Base-by-base conservation (phyloP, 2,888 invertebrate species). In the Tricholauxania praeusta region DNA sequence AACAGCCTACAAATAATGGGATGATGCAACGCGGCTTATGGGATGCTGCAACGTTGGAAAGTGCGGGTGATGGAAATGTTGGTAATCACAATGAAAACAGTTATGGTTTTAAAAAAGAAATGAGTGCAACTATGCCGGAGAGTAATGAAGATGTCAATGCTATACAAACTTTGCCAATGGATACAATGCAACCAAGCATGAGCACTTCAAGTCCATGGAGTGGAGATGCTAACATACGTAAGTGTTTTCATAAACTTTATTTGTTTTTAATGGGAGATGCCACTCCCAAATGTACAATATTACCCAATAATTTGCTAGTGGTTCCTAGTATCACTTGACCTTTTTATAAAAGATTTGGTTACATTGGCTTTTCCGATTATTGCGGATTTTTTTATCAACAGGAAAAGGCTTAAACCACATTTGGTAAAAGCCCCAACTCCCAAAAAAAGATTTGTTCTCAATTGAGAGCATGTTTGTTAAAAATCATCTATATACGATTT, bases 151-250 rank as follows among this genome's bases (percentile, higher is more conserved):
- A 57, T 57, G 28, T 28, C 14, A 12, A 22, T 28, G 28, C 19
- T 12, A 22, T 6, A 12, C 22, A 57, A 17, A 28, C 28, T 14
- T 57, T 57, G 28, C 57, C 57, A 5, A 39, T 39, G 39, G 39
- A 39, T 1, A 57, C 28, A 28, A 28, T 19, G 15, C 22, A 57
- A 28, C 3, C 57, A 28, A 77, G 53, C 4, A n/a, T 22, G 3
- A 39, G 53, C 32, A 65, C 66, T 12, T 55, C 69, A 15, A 75
- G 55, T 68, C 83, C 84, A 0, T 84, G 84, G 84, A 73, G 78
- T 1, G 75, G 71, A 0, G 75, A 80, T 72, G 62, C 60, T 0
- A 75, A 73, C 8, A 81, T 83, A 72, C 67, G 84, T 84, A 64
- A 73, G 78, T 72, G 39, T 14, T 6, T 39, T 39, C 0, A 39